A percentile compares a stretch with the other conserved stretches of the same genome.
Conservation (phyloP, 30 jellyfish, hydroid and myxozoan species). For the Cassiopea xamachana region DNA sequence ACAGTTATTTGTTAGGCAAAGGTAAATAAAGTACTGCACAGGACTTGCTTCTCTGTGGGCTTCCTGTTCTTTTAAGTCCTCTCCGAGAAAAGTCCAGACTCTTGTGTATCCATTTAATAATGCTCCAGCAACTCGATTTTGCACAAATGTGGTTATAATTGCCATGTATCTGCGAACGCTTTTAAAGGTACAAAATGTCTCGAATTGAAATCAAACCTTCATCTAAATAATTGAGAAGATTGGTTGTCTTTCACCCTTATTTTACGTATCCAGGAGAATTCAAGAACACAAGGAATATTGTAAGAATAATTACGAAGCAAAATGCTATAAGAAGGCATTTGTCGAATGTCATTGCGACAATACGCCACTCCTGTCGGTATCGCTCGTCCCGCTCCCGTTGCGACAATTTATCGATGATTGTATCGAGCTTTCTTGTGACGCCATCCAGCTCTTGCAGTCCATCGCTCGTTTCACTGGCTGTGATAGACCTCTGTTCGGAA, state of each 20-base stretch:
- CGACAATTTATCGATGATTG: conserved; percentile 56
- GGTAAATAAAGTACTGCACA: not conserved
- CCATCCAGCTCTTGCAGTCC: conserved; percentile 4
- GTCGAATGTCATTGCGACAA: conserved; percentile 90
- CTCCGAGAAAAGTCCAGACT: not conserved
- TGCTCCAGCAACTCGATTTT: not conserved
- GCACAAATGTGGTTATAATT: not conserved
- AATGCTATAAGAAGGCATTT: conserved; percentile 60
- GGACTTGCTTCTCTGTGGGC: not conserved
- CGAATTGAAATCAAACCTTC: no score
- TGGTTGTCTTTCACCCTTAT: not conserved
- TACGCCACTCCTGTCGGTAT: conserved; percentile 77
- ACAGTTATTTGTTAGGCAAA: not conserved
- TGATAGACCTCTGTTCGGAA: conserved; percentile 7
- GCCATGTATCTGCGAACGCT: not conserved
- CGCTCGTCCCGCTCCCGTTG: conserved; percentile 64
- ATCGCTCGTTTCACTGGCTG: conserved; percentile 28
- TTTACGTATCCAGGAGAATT: conserved; percentile 79
- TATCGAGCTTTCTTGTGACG: conserved; percentile 60
- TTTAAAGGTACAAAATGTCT: not conserved
- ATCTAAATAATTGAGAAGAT: no score
- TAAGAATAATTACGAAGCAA: conserved; percentile 32
- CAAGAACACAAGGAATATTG: conserved; percentile 52
- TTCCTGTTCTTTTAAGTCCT: not conserved
- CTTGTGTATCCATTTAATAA: not conserved